Conservation (phyloP, 1,140 invertebrate genomes). For the Aleiodes sp. region DNA sequence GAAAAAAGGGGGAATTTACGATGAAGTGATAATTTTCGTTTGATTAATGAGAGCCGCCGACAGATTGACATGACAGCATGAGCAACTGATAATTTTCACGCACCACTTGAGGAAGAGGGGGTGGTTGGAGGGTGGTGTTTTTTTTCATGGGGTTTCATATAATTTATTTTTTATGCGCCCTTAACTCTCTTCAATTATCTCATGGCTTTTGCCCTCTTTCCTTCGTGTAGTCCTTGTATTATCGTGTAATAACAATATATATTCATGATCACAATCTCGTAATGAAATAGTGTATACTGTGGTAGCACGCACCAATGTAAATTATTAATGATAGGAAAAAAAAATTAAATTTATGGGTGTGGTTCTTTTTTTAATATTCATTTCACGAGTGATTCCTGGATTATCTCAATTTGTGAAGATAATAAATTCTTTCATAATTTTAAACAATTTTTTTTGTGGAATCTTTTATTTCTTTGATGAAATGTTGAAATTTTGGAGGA, state of each 20-base stretch:
- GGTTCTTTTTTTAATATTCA: too few species aligned
- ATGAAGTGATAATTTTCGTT: neutral
- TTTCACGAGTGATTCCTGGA: too few species aligned
- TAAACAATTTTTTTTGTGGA: too few species aligned
- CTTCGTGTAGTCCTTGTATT: too few species aligned
- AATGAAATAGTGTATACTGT: slow-evolving; percentile 12
- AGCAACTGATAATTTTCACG: neutral
- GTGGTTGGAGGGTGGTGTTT: neutral
- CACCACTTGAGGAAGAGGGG: neutral
- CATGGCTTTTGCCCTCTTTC: neutral
- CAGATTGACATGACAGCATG: neutral
- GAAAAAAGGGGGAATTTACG: too few species aligned
- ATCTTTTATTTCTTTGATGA: too few species aligned
- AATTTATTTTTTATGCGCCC: neutral
- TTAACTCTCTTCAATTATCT: neutral
- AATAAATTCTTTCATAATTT: too few species aligned
- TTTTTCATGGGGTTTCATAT: neutral
- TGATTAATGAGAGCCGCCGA: neutral
- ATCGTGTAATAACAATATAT: slow-evolving; percentile 13
- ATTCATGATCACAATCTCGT: slow-evolving; percentile 11
- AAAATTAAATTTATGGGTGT: neutral
- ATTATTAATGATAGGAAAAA: neutral
- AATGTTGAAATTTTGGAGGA: too few species aligned
- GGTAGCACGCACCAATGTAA: neutral
- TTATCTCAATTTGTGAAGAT: too few species aligned